Percentiles rank a stretch among this genome's conserved stretches.
Conservation (phyloP, 2,888 invertebrate species). For the Bruchidius siliquastri region DNA sequence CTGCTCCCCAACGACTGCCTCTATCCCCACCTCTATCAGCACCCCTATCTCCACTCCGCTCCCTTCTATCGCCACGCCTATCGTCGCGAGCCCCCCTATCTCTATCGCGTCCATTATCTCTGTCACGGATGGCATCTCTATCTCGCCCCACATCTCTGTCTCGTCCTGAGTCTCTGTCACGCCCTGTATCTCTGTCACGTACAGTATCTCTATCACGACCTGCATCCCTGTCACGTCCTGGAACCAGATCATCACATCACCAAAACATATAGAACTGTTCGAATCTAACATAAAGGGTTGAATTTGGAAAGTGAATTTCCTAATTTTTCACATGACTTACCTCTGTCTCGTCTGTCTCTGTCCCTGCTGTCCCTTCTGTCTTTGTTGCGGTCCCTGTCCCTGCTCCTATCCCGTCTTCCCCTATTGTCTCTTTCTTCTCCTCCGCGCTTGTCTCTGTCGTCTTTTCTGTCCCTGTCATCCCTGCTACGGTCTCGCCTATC, state of each 20-base stretch:
- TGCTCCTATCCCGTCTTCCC: constrained; percentile 32
- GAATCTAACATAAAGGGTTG: too few relatives aligned
- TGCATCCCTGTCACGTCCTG: neutral
- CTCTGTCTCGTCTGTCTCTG: constrained; percentile 21
- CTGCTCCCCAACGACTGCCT: constrained; percentile 39
- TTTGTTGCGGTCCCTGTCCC: constrained; percentile 32
- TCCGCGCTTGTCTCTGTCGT: constrained; percentile 20
- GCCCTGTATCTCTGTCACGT: constrained; percentile 20
- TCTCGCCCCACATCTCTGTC: constrained; percentile 4
- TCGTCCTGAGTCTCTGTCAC: neutral
- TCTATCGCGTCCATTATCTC: constrained; percentile 24
- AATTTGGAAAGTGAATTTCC: too few relatives aligned
- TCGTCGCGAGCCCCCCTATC: constrained; percentile 23
- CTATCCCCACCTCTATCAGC: constrained; percentile 32
- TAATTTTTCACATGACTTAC: too few relatives aligned
- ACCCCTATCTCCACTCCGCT: constrained; percentile 22
- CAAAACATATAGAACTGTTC: neutral
- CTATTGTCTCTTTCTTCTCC: constrained; percentile 23
- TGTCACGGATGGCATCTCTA: constrained; percentile 25
- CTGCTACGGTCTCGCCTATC: constrained; percentile 22
- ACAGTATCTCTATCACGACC: constrained; percentile 19
- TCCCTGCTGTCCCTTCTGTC: constrained; percentile 8
- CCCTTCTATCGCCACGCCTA: constrained; percentile 9
- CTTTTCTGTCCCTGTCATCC: constrained; percentile 31
- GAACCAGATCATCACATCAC: neutral